Base-by-base conservation (phyloP, 2,888 invertebrate species). In the Ochropacha duplaris region DNA sequence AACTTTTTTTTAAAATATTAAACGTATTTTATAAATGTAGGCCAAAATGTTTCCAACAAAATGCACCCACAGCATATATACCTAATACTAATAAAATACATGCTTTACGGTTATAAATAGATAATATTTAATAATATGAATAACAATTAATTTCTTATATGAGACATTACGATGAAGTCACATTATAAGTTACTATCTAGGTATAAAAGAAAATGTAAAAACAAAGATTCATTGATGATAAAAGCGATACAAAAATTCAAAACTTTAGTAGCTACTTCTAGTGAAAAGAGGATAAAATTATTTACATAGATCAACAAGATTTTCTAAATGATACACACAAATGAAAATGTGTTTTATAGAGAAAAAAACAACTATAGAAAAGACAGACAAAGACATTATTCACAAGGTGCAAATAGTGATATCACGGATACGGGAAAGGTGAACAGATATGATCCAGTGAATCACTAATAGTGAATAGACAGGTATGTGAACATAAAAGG, bases 331-430 rank as follows among this genome's bases (percentile, higher is more conserved):
- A 28, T 16, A 50, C 3, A 6, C 28, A 51, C 51, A 69, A 71
- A 65, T 65, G 71, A 73, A 70, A 72, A 74, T 76, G 65, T 69
- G 60, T 68, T 74, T n/a, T n/a, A n/a, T 79, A 77, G 78, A 81
- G 78, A 82, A 81, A 78, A 80, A 74, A 69, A 72, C 70, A 74
- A 80, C 78, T 83, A 84, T 80, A 80, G 82, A 82, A 86, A 75
- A 86, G 84, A 90, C 72, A 88, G 86, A 81, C n/a, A n/a, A n/a
- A n/a, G n/a, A 75, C 82, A 88, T 92, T 92, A 92, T 92, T 92
- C 90, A 92, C 92, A 91, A 86, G 83, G 92, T 92, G 92, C 92
- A 81, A 82, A 88, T 52, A 79, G 79, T 88, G 87, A 85, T 72
- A 78, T 77, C 76, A 83, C 84, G 78, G 85, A 78, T 70, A 74